Base-by-base conservation (phyloP, 1,140 invertebrate genomes). In the Hormaphis cornu region DNA sequence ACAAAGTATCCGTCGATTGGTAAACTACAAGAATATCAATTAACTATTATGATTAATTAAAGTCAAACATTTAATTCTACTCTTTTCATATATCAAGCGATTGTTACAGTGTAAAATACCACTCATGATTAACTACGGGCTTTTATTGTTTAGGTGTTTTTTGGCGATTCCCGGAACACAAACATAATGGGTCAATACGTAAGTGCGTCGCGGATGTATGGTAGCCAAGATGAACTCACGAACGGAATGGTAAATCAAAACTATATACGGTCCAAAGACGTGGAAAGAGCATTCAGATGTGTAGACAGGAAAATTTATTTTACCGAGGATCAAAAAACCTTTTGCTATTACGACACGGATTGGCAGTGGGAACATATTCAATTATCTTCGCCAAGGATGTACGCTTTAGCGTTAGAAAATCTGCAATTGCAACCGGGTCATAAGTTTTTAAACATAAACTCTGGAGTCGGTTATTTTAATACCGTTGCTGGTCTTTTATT, bases 181-280 rank as follows among this genome's bases (percentile, higher is more conserved):
- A 50, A 46, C 6, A 52, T 14, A 73, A 94, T 94, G 91, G 91
- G 91, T 71, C 87, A 88, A 74, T 84, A 86, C 46, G n/a, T n/a
- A n/a, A n/a, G n/a, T n/a, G n/a, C n/a, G n/a, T n/a, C n/a, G n/a
- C n/a, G n/a, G n/a, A n/a, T n/a, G n/a, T n/a, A n/a, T n/a, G n/a
- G n/a, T n/a, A 85, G 89, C 77, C 94, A 95, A 78, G 88, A 93
- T 80, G 90, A 94, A 73, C 79, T 95, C 56, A 84, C 95, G 54
- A 89, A 95, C 75, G 91, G 91, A 79, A 80, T 95, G 48, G 81
- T 89, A 69, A 81, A 85, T 50, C 85, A 85, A 16, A 84, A 86
- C 61, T 91, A 90, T 74, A 91, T 95, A 71, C 87, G 86, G 73
- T 85, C 85, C 1, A 79, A 81, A 33, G 73, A 91, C n/a, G n/a